Conservation (phyloP, 2,797 vertebrate species). For the Smutsia temminckii region DNA sequence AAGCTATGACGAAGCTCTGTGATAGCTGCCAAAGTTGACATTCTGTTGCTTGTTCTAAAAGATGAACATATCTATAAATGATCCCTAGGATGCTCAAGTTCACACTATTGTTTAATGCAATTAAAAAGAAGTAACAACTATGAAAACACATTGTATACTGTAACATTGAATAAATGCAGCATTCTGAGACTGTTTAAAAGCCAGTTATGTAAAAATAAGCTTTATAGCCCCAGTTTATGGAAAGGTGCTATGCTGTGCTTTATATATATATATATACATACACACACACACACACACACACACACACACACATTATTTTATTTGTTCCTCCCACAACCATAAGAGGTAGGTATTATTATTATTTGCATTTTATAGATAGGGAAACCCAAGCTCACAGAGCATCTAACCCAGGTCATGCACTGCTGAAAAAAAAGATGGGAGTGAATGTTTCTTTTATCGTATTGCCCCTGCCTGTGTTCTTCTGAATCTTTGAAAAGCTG, state of each 20-base stretch:
- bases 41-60: constrained; percentile 32
- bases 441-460: too few species aligned
- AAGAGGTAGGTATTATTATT: neutral
- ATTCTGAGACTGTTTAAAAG: constrained; percentile 10
- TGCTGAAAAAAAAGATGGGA: neutral
- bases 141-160: neutral
- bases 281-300: too few species aligned
- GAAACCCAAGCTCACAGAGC: neutral
- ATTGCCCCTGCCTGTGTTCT: too few species aligned
- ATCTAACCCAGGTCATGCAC: neutral
- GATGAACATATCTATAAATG: neutral
- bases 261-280: neutral
- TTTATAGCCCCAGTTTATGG: neutral
- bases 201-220: neutral
- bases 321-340: neutral
- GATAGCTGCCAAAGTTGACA: neutral
- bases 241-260: neutral
- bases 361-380: constrained; percentile 7
- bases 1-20: neutral
- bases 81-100: neutral
- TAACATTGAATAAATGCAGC: neutral
- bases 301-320: neutral
- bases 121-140: constrained; percentile 30
- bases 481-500: too few species aligned
- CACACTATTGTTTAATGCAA: neutral